These are phyloP conservation scores for Tineola bisselliella DNA, from an alignment of 2,888 invertebrate genomes.

Conservation along the genomic window DNA sequence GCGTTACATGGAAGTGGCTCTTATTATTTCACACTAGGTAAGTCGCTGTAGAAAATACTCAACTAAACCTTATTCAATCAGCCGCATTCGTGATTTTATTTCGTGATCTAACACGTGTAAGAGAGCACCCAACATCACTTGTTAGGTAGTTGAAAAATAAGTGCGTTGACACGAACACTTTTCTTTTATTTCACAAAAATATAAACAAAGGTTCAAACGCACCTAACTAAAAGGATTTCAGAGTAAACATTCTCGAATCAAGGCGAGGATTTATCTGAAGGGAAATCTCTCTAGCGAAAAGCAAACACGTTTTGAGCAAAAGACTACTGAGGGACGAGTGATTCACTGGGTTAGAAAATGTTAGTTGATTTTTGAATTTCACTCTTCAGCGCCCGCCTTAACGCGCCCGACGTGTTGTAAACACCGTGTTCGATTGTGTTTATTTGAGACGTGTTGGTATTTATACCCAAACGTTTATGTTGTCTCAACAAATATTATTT, in stretches of 20 bases:
- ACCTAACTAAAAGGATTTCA: slow-evolving; percentile 41
- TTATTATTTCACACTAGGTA: neutral
- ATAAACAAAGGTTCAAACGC: slow-evolving; percentile 23
- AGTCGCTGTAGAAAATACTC: no score
- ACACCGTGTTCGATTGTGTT: slow-evolving; percentile 31
- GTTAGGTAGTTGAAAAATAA: neutral
- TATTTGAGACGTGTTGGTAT: slow-evolving; percentile 17
- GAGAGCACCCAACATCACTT: neutral
- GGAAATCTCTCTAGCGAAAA: slow-evolving; percentile 49
- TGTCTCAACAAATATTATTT: slow-evolving; percentile 7
- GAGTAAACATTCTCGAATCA: slow-evolving; percentile 56
- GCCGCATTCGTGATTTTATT: neutral
- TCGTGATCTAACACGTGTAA: neutral
- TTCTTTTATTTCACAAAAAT: slow-evolving; percentile 10
- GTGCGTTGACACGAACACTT: neutral
- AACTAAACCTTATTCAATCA: no score
- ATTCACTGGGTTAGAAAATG: slow-evolving; percentile 60
- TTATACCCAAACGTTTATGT: neutral
- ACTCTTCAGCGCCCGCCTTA: slow-evolving; percentile 46
- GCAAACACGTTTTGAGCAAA: slow-evolving; percentile 51
- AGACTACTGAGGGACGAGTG: slow-evolving; percentile 49
- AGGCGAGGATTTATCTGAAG: slow-evolving; percentile 50
- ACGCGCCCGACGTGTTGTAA: slow-evolving; percentile 25
- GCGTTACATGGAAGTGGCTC: neutral
- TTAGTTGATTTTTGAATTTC: slow-evolving; percentile 67